These are phyloP conservation scores for Phylloscopus collybita DNA, from an alignment of 2,797 vertebrate species.

Conservation along the genomic window DNA sequence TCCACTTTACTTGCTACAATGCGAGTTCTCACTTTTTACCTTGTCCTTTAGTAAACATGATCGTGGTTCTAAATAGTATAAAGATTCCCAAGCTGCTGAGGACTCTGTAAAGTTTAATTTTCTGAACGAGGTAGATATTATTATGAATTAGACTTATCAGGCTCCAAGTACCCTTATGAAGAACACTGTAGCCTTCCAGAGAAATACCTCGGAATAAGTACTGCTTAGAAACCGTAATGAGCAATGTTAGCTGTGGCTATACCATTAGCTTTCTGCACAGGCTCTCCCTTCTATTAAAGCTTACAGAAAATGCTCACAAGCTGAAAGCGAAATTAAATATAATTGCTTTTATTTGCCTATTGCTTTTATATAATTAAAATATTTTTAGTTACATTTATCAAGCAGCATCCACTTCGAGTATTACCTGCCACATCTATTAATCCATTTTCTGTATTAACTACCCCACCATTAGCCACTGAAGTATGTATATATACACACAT, in stretches of 20 bases:
- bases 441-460: constrained; percentile 62
- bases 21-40: background rate
- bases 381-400: constrained; percentile 77
- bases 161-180: constrained; percentile 27
- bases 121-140: constrained; percentile 34
- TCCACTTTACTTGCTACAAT: background rate
- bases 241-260: constrained; percentile 42
- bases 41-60: constrained; percentile 20
- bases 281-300: constrained; percentile 49
- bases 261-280: constrained; percentile 62
- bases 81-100: constrained; percentile 54
- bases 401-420: constrained; percentile 70
- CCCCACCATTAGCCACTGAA: constrained; percentile 72
- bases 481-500: background rate
- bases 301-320: constrained; percentile 34
- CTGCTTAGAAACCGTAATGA: constrained; percentile 66
- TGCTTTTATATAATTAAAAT: constrained; percentile 80
- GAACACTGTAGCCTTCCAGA: constrained; percentile 42
- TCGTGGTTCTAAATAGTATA: background rate
- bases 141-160: constrained; percentile 45
- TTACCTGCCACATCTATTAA: constrained; percentile 75
- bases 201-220: constrained; percentile 57
- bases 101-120: constrained; percentile 61
- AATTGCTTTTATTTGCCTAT: constrained; percentile 81
- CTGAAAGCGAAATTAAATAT: constrained; percentile 72